These are phyloP conservation scores for Lymantria monacha DNA, from an alignment of 2,888 invertebrate species.

Conservation along the genomic window DNA sequence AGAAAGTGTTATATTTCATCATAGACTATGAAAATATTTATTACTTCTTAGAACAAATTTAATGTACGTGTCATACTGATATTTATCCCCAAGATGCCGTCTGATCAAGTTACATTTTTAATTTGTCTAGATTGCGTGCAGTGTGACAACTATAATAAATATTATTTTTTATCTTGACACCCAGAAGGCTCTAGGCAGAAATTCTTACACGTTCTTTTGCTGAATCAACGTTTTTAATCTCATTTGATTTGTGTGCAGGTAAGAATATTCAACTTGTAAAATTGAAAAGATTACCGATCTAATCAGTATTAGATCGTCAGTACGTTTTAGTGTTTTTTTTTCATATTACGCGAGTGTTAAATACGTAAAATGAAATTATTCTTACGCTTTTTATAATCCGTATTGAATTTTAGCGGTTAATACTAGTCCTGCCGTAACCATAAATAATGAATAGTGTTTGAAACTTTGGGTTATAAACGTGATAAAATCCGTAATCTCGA, in stretches of 20 bases:
- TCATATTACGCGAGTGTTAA: too few species aligned
- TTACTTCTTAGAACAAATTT: conserved; percentile 45
- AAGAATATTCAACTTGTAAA: conserved; percentile 5
- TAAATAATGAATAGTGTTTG: too few species aligned
- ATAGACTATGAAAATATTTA: conserved; percentile 36
- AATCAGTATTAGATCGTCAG: too few species aligned
- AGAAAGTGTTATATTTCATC: conserved; percentile 36
- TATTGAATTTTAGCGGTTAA: too few species aligned
- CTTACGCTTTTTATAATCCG: too few species aligned
- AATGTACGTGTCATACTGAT: conserved; percentile 49
- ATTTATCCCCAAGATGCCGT: conserved; percentile 48
- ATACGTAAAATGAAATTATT: too few species aligned
- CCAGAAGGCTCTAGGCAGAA: conserved; percentile 65
- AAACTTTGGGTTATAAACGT: too few species aligned
- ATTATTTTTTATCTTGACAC: conserved; percentile 75
- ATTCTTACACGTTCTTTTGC: conserved; percentile 76
- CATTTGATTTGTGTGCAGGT: conserved; percentile 29
- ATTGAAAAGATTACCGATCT: conserved; percentile 21
- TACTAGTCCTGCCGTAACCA: too few species aligned
- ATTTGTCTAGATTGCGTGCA: conserved; percentile 79
- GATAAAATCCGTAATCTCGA: too few species aligned
- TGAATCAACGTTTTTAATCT: conserved; percentile 61
- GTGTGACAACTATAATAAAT: conserved; percentile 69
- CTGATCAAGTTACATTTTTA: conserved; percentile 75
- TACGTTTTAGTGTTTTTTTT: too few species aligned